Evolutionary conservation across 2,888 invertebrate species (phyloP), one percentile per base, ranked within the genome.

Genomic region (Nomada lathburiana): DNA sequence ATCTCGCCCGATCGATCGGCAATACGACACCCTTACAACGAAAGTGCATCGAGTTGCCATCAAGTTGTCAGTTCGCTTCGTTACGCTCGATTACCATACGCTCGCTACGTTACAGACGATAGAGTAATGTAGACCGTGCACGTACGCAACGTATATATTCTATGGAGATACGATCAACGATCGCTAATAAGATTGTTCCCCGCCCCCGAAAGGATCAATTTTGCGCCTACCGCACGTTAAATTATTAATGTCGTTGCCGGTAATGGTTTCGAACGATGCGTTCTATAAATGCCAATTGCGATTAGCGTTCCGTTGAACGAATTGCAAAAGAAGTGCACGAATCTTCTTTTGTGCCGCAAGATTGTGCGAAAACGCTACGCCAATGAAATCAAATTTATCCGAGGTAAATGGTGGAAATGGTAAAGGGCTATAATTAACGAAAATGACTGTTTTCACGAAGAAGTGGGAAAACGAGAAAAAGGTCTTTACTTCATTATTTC

Each of bases 81-180:
- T 88, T 84, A 80, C 77, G 83, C 52, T 87, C 83, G 64, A 88
- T 88, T 80, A 80, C 72, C 74, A 70, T 75, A 60, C 67, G 50
- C 70, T 63, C 44, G 70, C 65, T 52, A 60, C 52, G 47, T 29
- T 57, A 63, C 50, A 50, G 26, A 47, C 26, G 55, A 73, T 65
- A 82, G 55, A 80, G 63, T 65, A 85, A 76, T 69, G 68, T 76
- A 75, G 60, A 85, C 76, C 55, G 23, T 60, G 59, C 42, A 44
- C 23, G 52, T 52, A 64, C 44, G 23, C 57, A 9, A 4, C 36
- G 36, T 55, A 13, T 55, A 16, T 60, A 62, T 52, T 60, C 26
- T 23, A 52, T 29, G 11, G 20, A 36, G 36, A 42, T 13, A 11
- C 23, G 53, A 74, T 69, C 50, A 16, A 44, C 42, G 26, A 64